These are phyloP conservation scores for Netelia melanura DNA, from an alignment of 2,888 invertebrate species.

Conservation along the genomic window DNA sequence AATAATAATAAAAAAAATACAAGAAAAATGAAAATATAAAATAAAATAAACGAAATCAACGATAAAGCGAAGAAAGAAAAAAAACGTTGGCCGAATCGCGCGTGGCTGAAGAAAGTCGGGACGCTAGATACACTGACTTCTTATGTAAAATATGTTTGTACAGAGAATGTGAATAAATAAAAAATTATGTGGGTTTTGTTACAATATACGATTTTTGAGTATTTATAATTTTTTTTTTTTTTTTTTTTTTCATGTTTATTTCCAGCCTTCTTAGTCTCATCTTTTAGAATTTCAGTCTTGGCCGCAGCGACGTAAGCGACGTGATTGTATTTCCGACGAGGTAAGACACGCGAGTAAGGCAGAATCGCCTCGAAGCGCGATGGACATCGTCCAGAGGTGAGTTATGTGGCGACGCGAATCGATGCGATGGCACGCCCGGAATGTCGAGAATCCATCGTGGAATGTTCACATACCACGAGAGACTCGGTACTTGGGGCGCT, in stretches of 20 bases:
- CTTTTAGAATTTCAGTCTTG: too few relatives aligned
- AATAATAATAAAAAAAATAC: not conserved
- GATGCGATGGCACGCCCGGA: slow-evolving; percentile 31
- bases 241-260: slow-evolving; percentile 30
- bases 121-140: slow-evolving; percentile 67
- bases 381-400: slow-evolving; percentile 38
- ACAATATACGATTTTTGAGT: slow-evolving; percentile 61
- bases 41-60: not conserved
- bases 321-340: not conserved
- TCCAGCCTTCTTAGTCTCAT: not conserved
- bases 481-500: not conserved
- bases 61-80: not conserved
- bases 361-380: not conserved
- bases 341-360: not conserved
- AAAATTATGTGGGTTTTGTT: slow-evolving; percentile 81
- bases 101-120: slow-evolving; percentile 58
- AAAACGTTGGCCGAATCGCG: slow-evolving; percentile 55
- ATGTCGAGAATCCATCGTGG: slow-evolving; percentile 40
- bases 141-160: slow-evolving; percentile 85
- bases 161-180: slow-evolving; percentile 83
- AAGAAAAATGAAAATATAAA: slow-evolving; percentile 6
- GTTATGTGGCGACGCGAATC: slow-evolving; percentile 21
- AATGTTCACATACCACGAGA: slow-evolving; percentile 30
- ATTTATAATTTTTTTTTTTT: too few relatives aligned
- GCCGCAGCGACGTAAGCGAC: not conserved